Evolutionary conservation across 2,888 invertebrate species (phyloP), one percentile per base, ranked within the genome.

Genomic region (Chloroclystis v-ata): DNA sequence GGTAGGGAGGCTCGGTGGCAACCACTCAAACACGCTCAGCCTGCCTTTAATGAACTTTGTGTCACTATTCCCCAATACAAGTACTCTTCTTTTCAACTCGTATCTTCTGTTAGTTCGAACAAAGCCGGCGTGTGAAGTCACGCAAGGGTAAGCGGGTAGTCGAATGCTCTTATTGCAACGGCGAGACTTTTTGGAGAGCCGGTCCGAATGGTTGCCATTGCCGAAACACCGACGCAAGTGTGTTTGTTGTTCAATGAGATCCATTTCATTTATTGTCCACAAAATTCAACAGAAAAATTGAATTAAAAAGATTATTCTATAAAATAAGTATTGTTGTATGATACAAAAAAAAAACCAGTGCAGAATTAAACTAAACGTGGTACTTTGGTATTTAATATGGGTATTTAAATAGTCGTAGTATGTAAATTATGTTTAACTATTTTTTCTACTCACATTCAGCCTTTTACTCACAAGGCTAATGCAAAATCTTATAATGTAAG

Each of bases 21-120:
- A 71, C 75, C 83, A 80, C 84, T 82, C 80, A 69, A 78, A 82
- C 85, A 86, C 86, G 86, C 82, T 75, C 76, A 71, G 76, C 75
- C 69, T 75, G 78, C 81, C 82, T 84, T 82, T 86, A 86, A 86
- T 84, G 84, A 86, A 85, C 85, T 85, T 84, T 86, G 79, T 80
- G 82, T 82, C 82, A 79, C 78, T 76, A 78, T 77, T 79, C 70
- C 75, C 78, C 77, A 78, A 81, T 78, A 83, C 75, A 80, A 82
- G 86, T 76, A 82, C 83, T 83, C 86, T 86, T 84, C 83, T 82
- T 84, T 80, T 81, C n/a, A n/a, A n/a, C n/a, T 79, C 70, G 69
- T 77, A 82, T 80, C 77, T 78, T 73, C 71, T 76, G 82, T 82
- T 79, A 79, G 78, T 75, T 60, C 63, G 77, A 80, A 82, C 83